Conservation (phyloP, 2,888 invertebrate species). For the Synergus gifuensis region DNA sequence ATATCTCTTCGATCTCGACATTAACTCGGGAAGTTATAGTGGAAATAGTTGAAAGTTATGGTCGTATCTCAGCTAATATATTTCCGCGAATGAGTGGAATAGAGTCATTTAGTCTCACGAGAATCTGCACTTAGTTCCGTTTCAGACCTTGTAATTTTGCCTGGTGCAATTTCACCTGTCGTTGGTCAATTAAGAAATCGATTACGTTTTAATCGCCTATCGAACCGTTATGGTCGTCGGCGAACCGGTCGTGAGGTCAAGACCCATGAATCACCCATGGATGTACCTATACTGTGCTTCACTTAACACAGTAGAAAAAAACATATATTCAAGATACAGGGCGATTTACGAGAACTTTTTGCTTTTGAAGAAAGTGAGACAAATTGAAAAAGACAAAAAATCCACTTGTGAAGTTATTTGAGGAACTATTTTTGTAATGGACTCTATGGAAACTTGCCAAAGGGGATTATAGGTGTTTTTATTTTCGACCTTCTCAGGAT, state of each 20-base stretch:
- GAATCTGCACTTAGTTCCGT: conserved; percentile 6
- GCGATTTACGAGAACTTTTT: not conserved
- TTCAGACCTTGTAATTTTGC: conserved; percentile 30
- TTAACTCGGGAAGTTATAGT: conserved; percentile 9
- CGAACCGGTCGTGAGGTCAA: conserved; percentile 52
- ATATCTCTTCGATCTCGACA: not conserved
- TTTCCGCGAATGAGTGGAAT: conserved; percentile 25
- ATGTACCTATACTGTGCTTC: not conserved
- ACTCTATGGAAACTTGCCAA: not conserved
- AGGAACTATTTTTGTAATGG: not conserved
- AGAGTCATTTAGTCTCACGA: conserved; percentile 26
- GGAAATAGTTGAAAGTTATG: conserved; percentile 23
- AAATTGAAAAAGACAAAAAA: not conserved
- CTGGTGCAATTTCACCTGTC: conserved; percentile 52
- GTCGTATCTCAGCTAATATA: not conserved
- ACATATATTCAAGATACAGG: not conserved
- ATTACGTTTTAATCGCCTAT: conserved; percentile 62
- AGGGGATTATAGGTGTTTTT: not conserved
- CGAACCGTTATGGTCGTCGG: conserved; percentile 54
- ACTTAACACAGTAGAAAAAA: conserved; percentile 41
- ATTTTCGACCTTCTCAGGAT: not conserved
- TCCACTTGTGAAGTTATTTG: not conserved
- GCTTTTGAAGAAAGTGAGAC: not conserved
- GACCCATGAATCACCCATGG: conserved; percentile 33
- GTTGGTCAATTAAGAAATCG: conserved; percentile 57